phyloP scores from a whole-genome alignment of 1,140 invertebrate species.

The Solenopsis invicta region DNA sequence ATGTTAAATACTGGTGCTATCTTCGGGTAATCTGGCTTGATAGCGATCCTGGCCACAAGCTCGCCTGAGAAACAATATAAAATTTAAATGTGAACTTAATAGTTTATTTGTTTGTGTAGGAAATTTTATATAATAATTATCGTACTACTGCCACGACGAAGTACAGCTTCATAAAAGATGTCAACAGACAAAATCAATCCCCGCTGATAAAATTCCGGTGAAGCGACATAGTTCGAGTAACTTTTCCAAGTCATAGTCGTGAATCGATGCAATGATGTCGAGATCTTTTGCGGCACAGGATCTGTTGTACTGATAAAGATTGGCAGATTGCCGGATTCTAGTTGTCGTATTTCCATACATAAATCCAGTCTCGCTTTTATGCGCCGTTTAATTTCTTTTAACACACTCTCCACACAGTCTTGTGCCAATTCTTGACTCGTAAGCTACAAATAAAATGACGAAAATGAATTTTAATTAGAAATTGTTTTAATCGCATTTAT shows the following conservation, averaged over 20 bases:
- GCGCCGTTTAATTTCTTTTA: slow-evolving; percentile 91
- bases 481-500: not conserved
- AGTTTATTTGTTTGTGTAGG: not conserved
- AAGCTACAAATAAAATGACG: slow-evolving; percentile 70
- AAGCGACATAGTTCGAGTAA: slow-evolving; percentile 77
- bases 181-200: slow-evolving; percentile 88
- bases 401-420: slow-evolving; percentile 89
- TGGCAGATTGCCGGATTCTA: slow-evolving; percentile 90
- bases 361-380: slow-evolving; percentile 92
- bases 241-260: slow-evolving; percentile 81
- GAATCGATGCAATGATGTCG: slow-evolving; percentile 81
- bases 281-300: slow-evolving; percentile 82
- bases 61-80: slow-evolving; percentile 87
- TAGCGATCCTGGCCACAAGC: slow-evolving; percentile 91
- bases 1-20: slow-evolving; percentile 92
- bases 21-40: slow-evolving; percentile 94
- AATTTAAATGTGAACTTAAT: slow-evolving; percentile 22
- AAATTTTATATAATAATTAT: slow-evolving; percentile 52
- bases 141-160: slow-evolving; percentile 90
- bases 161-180: slow-evolving; percentile 90
- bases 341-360: slow-evolving; percentile 92
- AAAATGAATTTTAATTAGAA: slow-evolving; percentile 14
- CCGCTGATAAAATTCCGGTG: slow-evolving; percentile 80
- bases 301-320: slow-evolving; percentile 74
- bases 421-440: slow-evolving; percentile 87